A percentile compares a stretch with the other conserved stretches of the same genome.
Conservation (phyloP, 2,797 vertebrate species). For the Peromyscus attwateri region DNA sequence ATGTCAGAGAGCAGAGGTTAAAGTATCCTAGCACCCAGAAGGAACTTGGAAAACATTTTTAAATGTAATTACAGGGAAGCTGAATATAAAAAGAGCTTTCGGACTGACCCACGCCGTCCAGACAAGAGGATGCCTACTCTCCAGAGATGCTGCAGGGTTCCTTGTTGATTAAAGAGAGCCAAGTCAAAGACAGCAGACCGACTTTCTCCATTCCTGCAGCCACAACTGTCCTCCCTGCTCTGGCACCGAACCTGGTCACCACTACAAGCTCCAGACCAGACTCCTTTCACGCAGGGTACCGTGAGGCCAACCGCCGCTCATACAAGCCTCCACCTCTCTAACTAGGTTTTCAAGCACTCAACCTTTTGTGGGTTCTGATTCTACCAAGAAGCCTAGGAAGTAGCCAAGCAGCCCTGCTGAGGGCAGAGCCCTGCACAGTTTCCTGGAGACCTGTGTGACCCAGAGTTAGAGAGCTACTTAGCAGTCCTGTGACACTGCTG, state of each 20-base stretch:
- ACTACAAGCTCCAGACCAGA: background rate
- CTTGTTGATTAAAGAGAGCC: background rate
- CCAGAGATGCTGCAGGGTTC: background rate
- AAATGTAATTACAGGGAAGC: slow-evolving; percentile 34
- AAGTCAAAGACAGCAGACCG: background rate
- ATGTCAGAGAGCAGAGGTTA: background rate
- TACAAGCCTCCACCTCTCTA: background rate
- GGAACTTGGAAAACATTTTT: background rate
- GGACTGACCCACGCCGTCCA: background rate
- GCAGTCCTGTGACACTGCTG: background rate
- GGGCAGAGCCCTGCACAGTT: background rate
- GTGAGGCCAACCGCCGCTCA: background rate
- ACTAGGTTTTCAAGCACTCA: slow-evolving; percentile 7
- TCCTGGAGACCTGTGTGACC: background rate
- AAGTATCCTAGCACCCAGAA: background rate
- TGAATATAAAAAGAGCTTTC: background rate
- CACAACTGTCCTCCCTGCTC: background rate
- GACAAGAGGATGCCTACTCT: background rate
- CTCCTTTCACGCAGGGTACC: background rate
- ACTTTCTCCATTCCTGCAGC: background rate
- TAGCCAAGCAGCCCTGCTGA: background rate
- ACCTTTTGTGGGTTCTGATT: background rate
- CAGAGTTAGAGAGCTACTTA: background rate
- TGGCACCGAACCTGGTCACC: background rate
- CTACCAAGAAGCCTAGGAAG: background rate